Evolutionary conservation across 2,888 invertebrate genomes (phyloP).

Genomic region (Hirtodrosophila trivittata): DNA sequence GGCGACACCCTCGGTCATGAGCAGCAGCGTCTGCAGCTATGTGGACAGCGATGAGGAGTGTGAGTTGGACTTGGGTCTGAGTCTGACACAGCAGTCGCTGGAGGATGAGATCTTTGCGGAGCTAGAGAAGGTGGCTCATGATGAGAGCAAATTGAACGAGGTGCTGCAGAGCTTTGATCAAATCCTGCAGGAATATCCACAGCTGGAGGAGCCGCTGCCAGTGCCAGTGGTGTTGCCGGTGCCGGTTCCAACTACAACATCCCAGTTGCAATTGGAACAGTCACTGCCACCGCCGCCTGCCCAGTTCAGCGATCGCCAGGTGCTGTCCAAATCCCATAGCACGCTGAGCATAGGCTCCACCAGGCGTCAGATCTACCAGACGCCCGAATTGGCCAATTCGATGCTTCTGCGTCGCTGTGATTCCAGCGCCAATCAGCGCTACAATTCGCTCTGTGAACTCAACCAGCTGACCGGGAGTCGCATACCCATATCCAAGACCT

Average conservation of each 20-base stretch:
- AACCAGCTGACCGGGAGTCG: constrained; percentile 85
- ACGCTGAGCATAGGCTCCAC: constrained; percentile 86
- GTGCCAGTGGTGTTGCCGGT: constrained; percentile 5
- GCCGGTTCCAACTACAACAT: background rate
- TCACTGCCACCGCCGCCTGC: constrained; percentile 45
- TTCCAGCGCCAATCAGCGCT: constrained; percentile 48
- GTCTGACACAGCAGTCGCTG: constrained; percentile 80
- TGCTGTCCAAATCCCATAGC: constrained; percentile 88
- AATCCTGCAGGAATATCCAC: constrained; percentile 84
- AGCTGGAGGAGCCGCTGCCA: constrained; percentile 27
- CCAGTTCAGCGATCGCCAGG: constrained; percentile 44
- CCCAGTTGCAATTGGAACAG: constrained; percentile 6
- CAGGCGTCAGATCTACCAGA: constrained; percentile 61
- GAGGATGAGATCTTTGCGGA: constrained; percentile 84
- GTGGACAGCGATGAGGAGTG: constrained; percentile 82
- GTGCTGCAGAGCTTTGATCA: constrained; percentile 85
- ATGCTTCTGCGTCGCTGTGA: constrained; percentile 50
- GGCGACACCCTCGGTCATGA: constrained; percentile 21
- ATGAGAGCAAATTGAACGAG: constrained; percentile 84
- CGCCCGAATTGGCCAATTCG: constrained; percentile 57
- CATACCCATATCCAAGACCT: constrained; percentile 85
- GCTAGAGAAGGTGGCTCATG: constrained; percentile 83
- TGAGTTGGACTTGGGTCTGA: constrained; percentile 73
- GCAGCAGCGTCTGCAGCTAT: constrained; percentile 58
- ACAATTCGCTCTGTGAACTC: constrained; percentile 84